Evolutionary conservation across 92 coral and sea anemone genomes (phyloP), one percentile per base, ranked within the genome.

Genomic region (Phenganax marumi): DNA sequence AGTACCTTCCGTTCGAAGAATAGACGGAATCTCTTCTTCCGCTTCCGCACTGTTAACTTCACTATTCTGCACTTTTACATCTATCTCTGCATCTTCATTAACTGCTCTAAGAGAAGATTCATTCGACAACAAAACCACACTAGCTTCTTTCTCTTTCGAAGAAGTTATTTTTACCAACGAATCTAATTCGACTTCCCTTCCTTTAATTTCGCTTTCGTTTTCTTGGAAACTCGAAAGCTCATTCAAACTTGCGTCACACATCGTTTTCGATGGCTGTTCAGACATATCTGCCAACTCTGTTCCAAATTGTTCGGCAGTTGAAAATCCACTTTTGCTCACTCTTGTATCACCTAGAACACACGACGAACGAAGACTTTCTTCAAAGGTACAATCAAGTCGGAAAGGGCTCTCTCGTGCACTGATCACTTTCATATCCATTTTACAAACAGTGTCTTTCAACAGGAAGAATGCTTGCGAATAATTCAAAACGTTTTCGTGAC

Each of bases 381-480:
- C 14, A 66, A 74, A 74, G 53, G 52, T 23, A 6, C 0, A 12
- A 19, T 74, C 79, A 50, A 74, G 46, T 74, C 65, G 58, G 33
- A 50, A 74, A 16, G 79, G 79, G 50, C 79, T 74, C 53, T 74
- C 79, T 52, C 79, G 58, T 25, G 10, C 43, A 2, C 43, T 7
- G 10, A 74, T 6, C 12, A 74, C 53, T 26, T 53, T 52, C 58
- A 51, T 50, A 53, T 74, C 63, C 79, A 74, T 25, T 63, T 74
- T 74, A 49, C 23, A 74, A 50, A 51, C 25, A 7, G 24, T 56
- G 6, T 48, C 61, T 26, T 50, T 24, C 49, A 10, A 14, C 63
- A 74, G 25, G 3, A 52, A 52, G 26, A 74, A 74, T 3, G 64
- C 48, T 7, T 22, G 43, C 50, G 48, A 25, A 12, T 19, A 8